Conservation (phyloP, 2,888 invertebrate species). For the Leptodirus hochenwartii region DNA sequence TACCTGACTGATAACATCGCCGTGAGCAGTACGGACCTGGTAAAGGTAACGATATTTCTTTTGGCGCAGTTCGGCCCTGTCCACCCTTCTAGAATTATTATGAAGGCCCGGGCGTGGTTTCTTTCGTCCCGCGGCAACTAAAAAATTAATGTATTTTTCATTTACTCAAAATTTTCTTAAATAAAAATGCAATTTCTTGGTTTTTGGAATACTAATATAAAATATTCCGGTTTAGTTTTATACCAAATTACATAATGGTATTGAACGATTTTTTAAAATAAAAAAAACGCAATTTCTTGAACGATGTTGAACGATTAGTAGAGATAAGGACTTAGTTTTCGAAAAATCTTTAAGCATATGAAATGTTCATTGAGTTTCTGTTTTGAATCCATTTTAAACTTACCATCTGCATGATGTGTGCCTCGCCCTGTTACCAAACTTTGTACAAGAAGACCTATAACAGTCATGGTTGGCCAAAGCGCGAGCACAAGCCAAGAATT, state of each 20-base stretch:
- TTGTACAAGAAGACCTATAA: conserved; percentile 50
- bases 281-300: too few relatives aligned
- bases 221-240: too few relatives aligned
- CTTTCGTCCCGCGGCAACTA: conserved; percentile 28
- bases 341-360: too few relatives aligned
- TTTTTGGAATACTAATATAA: background rate
- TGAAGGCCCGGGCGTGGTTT: conserved; percentile 25
- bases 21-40: conserved; percentile 75
- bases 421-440: conserved; percentile 49
- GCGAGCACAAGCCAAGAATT: conserved; percentile 56
- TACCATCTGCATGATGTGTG: conserved; percentile 43
- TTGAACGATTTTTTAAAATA: too few relatives aligned
- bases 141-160: conserved; percentile 7
- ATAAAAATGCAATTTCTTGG: background rate
- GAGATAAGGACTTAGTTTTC: too few relatives aligned
- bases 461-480: conserved; percentile 51
- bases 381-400: conserved; percentile 16
- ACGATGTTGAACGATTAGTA: too few relatives aligned
- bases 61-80: conserved; percentile 61
- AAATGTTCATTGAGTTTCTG: too few relatives aligned
- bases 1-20: conserved; percentile 80
- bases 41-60: conserved; percentile 75
- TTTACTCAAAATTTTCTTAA: background rate
- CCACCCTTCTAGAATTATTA: conserved; percentile 28
- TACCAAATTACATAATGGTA: too few relatives aligned